Evolutionary conservation across 2,797 vertebrate species (phyloP), one percentile per base, ranked within the genome.

Genomic region (Euthynnus affinis): DNA sequence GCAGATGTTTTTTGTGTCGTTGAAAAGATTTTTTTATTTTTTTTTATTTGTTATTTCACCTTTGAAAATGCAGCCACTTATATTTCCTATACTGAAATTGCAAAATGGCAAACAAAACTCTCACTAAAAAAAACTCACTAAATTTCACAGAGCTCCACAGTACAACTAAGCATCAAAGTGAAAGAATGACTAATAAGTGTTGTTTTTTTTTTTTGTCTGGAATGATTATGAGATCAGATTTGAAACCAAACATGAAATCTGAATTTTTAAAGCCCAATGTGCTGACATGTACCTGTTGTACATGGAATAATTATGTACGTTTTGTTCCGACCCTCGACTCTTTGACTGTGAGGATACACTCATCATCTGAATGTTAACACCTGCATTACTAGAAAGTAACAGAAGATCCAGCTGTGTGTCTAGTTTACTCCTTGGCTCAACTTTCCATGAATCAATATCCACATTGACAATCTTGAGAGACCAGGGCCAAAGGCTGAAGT

Each of bases 401-500:
- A n/a, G 10, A 58, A 14, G 6, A 40, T 29, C 58, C 15, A 17
- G 34, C 53, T 18, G 17, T 44, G 2, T 32, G 17, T 23, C 18
- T 42, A 64, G 56, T 49, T 49, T 56, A 3, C 14, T 60, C 3
- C 9, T 46, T 6, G 10, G 6, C 51, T 75, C 25, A 32, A 2
- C 68, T 27, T 56, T 3, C 25, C 1, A 23, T 55, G 42, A 22
- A 69, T 22, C 52, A 18, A 55, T 42, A 32, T 56, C 27, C 37
- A 12, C 10, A 29, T 32, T 46, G 27, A 60, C 32, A n/a, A n/a
- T 22, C 15, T 52, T 23, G 7, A 62, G 48, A 62, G 37, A 68
- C 15, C 3, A 42, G 81, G 51, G 51, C 27, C 4, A 76, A 67
- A 59, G 15, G 12, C 46, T 62, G 27, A 69, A 74, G 22, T 65